These are phyloP conservation scores for Galeruca laticollis DNA, from an alignment of 2,888 invertebrate species.

Conservation along the genomic window DNA sequence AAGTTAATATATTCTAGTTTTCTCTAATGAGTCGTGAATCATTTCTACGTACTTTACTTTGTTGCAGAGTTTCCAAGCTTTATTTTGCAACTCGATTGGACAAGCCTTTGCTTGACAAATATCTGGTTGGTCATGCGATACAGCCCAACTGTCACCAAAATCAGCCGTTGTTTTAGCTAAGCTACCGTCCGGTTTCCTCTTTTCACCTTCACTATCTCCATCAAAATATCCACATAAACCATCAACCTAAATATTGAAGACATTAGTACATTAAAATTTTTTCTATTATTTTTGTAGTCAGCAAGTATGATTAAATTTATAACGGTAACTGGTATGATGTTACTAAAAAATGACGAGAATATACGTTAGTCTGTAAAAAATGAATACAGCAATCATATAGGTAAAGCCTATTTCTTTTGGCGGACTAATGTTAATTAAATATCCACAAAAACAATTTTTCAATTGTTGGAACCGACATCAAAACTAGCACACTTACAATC, in stretches of 20 bases:
- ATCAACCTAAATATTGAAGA: constrained; percentile 68
- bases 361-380: no score
- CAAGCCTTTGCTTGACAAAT: constrained; percentile 75
- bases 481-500: no score
- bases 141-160: constrained; percentile 84
- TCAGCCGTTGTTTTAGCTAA: constrained; percentile 74
- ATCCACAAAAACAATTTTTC: no score
- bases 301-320: no score
- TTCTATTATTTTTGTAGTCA: no score
- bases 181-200: constrained; percentile 76
- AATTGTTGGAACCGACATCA: no score
- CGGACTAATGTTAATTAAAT: no score
- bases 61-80: constrained; percentile 78
- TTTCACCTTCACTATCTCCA: constrained; percentile 76
- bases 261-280: background rate
- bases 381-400: no score
- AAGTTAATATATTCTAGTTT: background rate
- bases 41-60: constrained; percentile 65
- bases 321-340: no score
- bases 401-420: no score
- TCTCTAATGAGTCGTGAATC: background rate
- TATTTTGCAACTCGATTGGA: constrained; percentile 72
- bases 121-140: constrained; percentile 66
- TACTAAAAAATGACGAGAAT: no score
- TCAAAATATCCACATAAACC: constrained; percentile 86